These are phyloP conservation scores for Mormyrus iriodes DNA, from an alignment of 2,113 vertebrate genomes.

Conservation along the genomic window DNA sequence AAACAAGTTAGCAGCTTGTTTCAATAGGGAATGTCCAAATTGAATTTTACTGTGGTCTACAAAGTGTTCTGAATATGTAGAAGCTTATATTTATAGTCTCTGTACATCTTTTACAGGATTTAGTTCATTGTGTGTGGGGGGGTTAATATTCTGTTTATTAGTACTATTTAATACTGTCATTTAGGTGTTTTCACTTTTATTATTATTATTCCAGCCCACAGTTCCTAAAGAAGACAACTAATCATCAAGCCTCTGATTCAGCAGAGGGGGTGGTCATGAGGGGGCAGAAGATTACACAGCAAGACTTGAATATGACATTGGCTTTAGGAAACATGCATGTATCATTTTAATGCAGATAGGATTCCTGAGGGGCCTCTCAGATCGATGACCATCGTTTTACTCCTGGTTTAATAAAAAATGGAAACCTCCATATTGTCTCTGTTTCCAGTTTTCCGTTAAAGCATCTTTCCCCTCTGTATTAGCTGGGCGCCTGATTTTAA, in stretches of 20 bases:
- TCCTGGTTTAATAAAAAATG: constrained; percentile 10
- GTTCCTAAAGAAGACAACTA: constrained; percentile 7
- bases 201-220: constrained; percentile 1
- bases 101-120: neutral
- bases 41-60: neutral
- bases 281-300: neutral
- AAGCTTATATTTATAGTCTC: neutral
- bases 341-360: neutral
- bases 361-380: neutral
- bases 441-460: neutral
- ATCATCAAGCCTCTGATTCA: neutral
- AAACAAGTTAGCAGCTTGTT: neutral
- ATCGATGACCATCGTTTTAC: neutral
- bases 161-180: neutral
- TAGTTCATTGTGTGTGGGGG: neutral
- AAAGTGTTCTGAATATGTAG: neutral
- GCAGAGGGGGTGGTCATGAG: neutral
- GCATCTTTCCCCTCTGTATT: neutral
- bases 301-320: neutral
- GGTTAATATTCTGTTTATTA: neutral
- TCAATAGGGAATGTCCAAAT: neutral
- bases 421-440: neutral
- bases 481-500: neutral
- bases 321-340: neutral
- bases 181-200: neutral